Evolutionary conservation across 2,888 invertebrate genomes (phyloP), one percentile per base, ranked within the genome.

Genomic region (Diplazon laetatorius): DNA sequence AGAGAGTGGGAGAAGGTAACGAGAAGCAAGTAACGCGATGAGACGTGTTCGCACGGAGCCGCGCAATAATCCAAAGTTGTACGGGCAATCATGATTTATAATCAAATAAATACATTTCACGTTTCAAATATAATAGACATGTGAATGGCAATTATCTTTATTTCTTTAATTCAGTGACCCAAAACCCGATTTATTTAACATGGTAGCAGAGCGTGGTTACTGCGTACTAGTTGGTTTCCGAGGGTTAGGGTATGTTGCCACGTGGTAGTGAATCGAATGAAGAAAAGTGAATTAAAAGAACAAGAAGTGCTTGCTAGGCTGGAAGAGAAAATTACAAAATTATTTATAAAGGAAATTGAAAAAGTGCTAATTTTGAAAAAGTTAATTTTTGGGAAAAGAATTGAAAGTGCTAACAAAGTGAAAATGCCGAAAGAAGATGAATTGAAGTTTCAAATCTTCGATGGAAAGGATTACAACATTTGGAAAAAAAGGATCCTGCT

Each of bases 401-500:
- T 18, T 22, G 14, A 42, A 63, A 63, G 30, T 6, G 30, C 30
- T 22, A 9, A 22, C 9, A n/a, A 3, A 44, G 35, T 25, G 55
- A 48, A 69, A 55, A 20, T 14, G 25, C n/a, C 37, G n/a, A 39
- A 55, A 44, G 14, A 48, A 22, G 25, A 30, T 30, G 30, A 30
- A 30, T 30, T 30, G 30, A 30, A 6, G 30, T 30, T 30, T 30
- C 30, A 30, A 30, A 30, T 6, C 30, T 30, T 30, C 30, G 30
- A 30, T 30, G 30, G 30, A 30, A 30, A 30, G 30, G 83, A 85
- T n/a, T 83, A 85, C 42, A 70, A 25, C 16, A 80, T 55, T 20
- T 84, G 84, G 84, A 84, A 85, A 63, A n/a, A 83, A 79, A 70
- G 84, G 50, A 59, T 84, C 14, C 18, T 50, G 9, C 39, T 80